Base-by-base conservation (phyloP, 2,888 invertebrate species). In the Sphinx pinastri region DNA sequence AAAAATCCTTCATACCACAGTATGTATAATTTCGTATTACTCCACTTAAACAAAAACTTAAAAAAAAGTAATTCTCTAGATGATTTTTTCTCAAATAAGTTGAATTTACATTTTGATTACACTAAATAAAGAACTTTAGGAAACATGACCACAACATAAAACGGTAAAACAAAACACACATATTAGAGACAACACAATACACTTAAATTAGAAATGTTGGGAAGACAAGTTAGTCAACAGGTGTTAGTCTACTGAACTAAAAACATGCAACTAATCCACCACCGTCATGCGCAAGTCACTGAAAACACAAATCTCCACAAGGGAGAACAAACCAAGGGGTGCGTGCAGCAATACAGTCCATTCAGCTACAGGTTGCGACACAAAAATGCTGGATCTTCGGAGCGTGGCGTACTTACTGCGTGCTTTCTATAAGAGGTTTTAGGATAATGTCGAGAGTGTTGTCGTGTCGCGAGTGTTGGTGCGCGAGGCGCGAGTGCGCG, bases 351-450 rank as follows among this genome's bases (percentile, higher is more conserved):
- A 82, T 88, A 87, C 78, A 76, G 59, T 72, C 70, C 91, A 92
- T 91, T 90, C 90, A 86, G 86, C 88, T 91, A 92, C 84, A 77
- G 82, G 86, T 82, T 85, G 88, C 86, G 87, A 89, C 91, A 90
- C 88, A 90, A 81, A 89, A 75, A 80, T 80, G 79, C 79, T 77
- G 82, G 79, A 71, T 77, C 79, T 79, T 77, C 80, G 77, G 81
- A 80, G 82, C 81, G 84, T 79, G 84, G 80, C 87, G 89, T 93
- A 94, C 94, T 94, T 94, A 94, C 94, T 94, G 94, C 88, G 94
- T 94, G 93, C 94, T 94, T 90, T 94, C 94, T 89, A 94, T 94
- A 85, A 94, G 94, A 85, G 94, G 94, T 87, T 94, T 94, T 84
- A 94, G 88, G 79, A 94, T 94, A 90, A 94, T 93, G 92, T 94